phyloP scores from a whole-genome alignment of 2,888 invertebrate genomes.

The Artemia sinica region DNA sequence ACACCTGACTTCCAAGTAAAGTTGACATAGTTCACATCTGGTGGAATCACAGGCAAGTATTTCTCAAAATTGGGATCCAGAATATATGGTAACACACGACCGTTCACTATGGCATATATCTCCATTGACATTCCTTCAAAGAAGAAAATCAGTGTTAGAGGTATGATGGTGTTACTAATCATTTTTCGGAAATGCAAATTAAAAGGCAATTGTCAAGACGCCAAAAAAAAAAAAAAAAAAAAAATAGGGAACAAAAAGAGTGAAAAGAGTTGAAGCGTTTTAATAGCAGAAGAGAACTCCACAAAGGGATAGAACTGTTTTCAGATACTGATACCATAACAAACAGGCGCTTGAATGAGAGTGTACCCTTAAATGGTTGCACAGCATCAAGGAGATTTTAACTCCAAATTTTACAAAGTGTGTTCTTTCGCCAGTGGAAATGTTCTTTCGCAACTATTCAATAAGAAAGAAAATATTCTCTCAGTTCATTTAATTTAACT shows the following conservation, averaged over 20 bases:
- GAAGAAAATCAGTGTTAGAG: slow-evolving; percentile 9
- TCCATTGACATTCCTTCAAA: slow-evolving; percentile 59
- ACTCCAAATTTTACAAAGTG: not conserved
- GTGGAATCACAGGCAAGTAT: slow-evolving; percentile 73
- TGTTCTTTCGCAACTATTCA: no score
- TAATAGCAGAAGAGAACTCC: no score
- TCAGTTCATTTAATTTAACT: no score
- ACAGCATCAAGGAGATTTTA: not conserved
- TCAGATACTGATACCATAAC: not conserved
- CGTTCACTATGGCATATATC: slow-evolving; percentile 74
- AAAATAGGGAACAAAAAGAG: not conserved
- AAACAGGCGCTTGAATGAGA: not conserved
- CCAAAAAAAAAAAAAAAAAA: no score
- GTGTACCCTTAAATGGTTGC: not conserved
- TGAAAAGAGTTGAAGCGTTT: not conserved
- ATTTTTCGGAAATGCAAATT: not conserved
- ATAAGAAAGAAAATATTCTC: no score
- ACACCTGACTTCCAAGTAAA: slow-evolving; percentile 74
- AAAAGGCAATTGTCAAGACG: not conserved
- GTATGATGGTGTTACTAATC: not conserved
- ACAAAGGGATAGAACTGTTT: not conserved
- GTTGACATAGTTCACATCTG: slow-evolving; percentile 71
- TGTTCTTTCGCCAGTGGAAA: no score
- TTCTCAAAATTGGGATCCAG: slow-evolving; percentile 75
- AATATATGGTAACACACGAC: slow-evolving; percentile 65